Evolutionary conservation across 2,113 vertebrate species (phyloP), one percentile per base, ranked within the genome.

Genomic region (Redunca redunca): DNA sequence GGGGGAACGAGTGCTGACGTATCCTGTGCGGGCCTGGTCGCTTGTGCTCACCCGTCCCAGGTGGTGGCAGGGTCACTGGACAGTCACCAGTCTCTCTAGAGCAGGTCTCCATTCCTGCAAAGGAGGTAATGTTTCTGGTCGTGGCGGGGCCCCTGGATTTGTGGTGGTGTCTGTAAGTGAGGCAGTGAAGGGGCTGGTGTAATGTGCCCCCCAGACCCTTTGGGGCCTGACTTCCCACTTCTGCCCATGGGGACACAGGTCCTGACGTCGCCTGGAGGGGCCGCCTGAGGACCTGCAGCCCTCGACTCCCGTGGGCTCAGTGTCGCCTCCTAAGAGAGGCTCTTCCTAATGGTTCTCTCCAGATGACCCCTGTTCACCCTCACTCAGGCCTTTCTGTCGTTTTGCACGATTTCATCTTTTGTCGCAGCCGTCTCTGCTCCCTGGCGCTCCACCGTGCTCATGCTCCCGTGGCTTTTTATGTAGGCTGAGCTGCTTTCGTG

Each of bases 251-350:
- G 28, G 8, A 7, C 2, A 21, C 40, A 13, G n/a, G 43, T 6
- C 50, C 23, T 28, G 5, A n/a, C 17, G 1, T 30, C 36, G 4
- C 30, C 26, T 10, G 2, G 46, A 74, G 87, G 62, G 36, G 25
- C 30, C 0, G 0, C 50, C n/a, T 7, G 0, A 0, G 55, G 14
- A 12, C 36, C 36, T 8, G 15, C 3, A 14, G 36, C 17, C 2
- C 77, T 78, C 0, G 9, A 9, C 30, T 57, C 30, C 36, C 14
- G 5, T 3, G 13, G 50, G 19, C 43, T 53, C 40, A 0, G 14
- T 14, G 4, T 13, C 1, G 1, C 12, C 26, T 60, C 89, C 25
- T 33, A 15, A 3, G 58, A 90, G 57, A 57, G 30, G 13, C 11
- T 46, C 28, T 36, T 36, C 28, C 14, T n/a, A 11, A 6, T 12